These are phyloP conservation scores for Erinaceus europaeus DNA, from an alignment of 2,113 vertebrate species.

Conservation along the genomic window DNA sequence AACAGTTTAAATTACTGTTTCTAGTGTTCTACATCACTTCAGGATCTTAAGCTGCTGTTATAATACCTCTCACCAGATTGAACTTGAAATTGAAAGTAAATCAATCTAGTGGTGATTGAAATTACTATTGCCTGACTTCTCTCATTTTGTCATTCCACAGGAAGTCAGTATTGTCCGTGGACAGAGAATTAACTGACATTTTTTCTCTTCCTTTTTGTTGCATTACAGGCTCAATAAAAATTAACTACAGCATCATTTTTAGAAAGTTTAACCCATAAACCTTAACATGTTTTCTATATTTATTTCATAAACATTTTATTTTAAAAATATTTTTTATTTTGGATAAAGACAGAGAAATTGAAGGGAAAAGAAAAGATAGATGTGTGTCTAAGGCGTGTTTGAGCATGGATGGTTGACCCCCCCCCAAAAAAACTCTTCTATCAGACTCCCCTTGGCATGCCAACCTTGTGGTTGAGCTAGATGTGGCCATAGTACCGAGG, in stretches of 20 bases:
- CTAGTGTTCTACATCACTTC: background rate
- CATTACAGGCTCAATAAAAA: background rate
- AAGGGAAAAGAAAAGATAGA: no score
- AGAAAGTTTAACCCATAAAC: background rate
- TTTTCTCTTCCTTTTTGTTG: constrained; percentile 1
- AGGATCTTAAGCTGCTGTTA: constrained; percentile 17
- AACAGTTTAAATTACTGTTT: constrained; percentile 47
- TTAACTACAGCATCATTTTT: background rate
- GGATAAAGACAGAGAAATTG: no score
- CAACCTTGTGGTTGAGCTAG: no score
- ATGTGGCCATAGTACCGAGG: no score
- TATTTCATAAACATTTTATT: constrained; percentile 13
- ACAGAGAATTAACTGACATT: constrained; percentile 25
- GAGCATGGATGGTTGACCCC: no score
- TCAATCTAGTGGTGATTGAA: constrained; percentile 64
- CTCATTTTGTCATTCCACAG: constrained; percentile 32
- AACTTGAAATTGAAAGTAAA: constrained; percentile 62
- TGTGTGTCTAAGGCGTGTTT: no score
- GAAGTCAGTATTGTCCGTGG: background rate
- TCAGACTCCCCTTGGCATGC: no score
- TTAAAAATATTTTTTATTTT: no score
- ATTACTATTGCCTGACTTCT: constrained; percentile 44
- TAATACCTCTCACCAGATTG: constrained; percentile 44
- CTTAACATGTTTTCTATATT: background rate
- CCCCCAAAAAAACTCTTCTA: no score